Conservation (phyloP, 2,888 invertebrate genomes). For the Cerceris ruficornis region DNA sequence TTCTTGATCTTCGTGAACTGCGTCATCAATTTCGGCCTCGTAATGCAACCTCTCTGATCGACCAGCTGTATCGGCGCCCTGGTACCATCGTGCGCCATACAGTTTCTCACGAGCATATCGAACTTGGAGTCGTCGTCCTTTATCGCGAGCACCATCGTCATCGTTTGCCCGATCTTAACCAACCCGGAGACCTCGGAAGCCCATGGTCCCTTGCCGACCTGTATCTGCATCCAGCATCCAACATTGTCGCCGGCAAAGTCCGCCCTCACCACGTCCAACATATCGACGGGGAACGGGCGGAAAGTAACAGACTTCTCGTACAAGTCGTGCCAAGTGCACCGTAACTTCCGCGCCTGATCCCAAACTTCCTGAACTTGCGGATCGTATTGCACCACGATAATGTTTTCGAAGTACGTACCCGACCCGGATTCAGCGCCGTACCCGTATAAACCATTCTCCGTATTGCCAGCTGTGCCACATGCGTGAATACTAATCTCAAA, state of each 20-base stretch:
- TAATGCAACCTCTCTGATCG: slow-evolving; percentile 95
- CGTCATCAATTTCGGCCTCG: slow-evolving; percentile 95
- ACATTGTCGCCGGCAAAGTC: slow-evolving; percentile 98
- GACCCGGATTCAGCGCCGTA: slow-evolving; percentile 94
- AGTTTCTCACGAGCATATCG: slow-evolving; percentile 96
- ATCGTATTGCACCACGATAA: slow-evolving; percentile 96
- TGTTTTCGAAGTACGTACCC: slow-evolving; percentile 96
- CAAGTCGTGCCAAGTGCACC: slow-evolving; percentile 97
- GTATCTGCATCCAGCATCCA: slow-evolving; percentile 99
- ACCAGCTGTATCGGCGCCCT: slow-evolving; percentile 96
- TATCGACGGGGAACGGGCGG: slow-evolving; percentile 96
- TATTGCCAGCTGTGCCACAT: slow-evolving; percentile 95
- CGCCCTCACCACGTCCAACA: slow-evolving; percentile 96
- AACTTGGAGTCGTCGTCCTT: slow-evolving; percentile 97
- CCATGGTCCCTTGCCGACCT: slow-evolving; percentile 97
- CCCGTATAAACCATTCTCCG: slow-evolving; percentile 94
- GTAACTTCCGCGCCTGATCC: slow-evolving; percentile 95
- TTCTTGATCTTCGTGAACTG: slow-evolving; percentile 97
- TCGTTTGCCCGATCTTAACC: slow-evolving; percentile 97
- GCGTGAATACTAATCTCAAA: slow-evolving; percentile 96
- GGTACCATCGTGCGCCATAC: slow-evolving; percentile 97
- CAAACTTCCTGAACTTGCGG: slow-evolving; percentile 96
- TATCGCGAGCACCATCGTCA: slow-evolving; percentile 98
- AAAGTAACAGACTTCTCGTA: slow-evolving; percentile 98
- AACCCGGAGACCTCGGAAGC: slow-evolving; percentile 96